Base-by-base conservation (phyloP, 2,113 vertebrate genomes). In the Scomber japonicus region DNA sequence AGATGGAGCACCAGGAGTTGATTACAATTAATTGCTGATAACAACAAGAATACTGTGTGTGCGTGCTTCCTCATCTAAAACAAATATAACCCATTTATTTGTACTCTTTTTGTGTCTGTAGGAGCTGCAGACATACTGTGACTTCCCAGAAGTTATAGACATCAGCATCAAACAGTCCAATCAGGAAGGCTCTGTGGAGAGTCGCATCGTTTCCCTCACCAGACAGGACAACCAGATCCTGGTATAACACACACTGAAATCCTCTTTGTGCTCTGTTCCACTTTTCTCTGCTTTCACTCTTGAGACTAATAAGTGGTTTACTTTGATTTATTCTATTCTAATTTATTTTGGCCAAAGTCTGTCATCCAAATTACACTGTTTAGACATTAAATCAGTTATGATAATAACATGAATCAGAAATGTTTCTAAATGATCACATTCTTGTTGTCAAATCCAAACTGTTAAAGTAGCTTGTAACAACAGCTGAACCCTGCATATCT, bases 71-170 rank as follows among this genome's bases (percentile, higher is more conserved):
- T 74, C 2, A 50, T 50, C 2, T 11, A 14, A 6, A 7, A 55
- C 12, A 51, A 60, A 70, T 45, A 21, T 24, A 64, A 74, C 57
- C 3, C 11, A 51, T 12, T 49, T 1, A 14, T 67, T 59, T 30
- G 4, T 75, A 2, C 24, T 70, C 16, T 49, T 19, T 51, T n/a
- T 81, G n/a, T 56, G 15, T 76, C 40, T 87, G 84, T 84, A 98
- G 98, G 96, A 97, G 90, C 93, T 97, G 66, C 96, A 98, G 89
- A 94, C 95, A 0, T 99, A 97, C 88, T 99, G 98, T 91, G 97
- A 99, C 94, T 99, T 99, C 91, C 95, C 96, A 63, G 97, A 97
- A 77, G 96, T 99, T 84, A 98, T 99, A 83, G 97, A 99, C 93
- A 96, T 99, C 92, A 97, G 95, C 93, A 96, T 99, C 93, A 99